Conservation (phyloP, 2,113 vertebrate genomes). For the Hippocampus comes region DNA sequence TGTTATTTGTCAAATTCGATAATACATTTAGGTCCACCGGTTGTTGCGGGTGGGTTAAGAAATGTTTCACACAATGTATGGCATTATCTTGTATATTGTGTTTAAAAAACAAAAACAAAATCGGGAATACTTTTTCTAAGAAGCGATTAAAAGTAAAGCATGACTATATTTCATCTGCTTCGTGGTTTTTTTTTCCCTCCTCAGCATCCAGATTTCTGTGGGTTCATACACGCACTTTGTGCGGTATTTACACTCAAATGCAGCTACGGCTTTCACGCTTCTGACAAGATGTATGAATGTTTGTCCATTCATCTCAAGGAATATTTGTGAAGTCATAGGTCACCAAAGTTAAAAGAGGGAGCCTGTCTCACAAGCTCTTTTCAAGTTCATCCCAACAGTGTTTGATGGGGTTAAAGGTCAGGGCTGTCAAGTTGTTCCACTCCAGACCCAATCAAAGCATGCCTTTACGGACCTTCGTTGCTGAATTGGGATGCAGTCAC, state of each 20-base stretch:
- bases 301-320: neutral
- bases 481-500: too few species aligned
- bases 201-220: neutral
- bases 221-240: neutral
- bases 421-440: neutral
- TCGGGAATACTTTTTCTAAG: constrained; percentile 97
- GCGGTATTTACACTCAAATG: neutral
- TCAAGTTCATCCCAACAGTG: neutral
- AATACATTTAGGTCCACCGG: constrained; percentile 76
- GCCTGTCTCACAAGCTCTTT: neutral
- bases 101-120: constrained; percentile 80
- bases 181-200: constrained; percentile 9
- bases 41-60: constrained; percentile 86
- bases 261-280: neutral
- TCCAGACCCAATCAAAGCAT: neutral
- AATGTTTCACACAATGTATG: constrained; percentile 95
- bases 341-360: neutral
- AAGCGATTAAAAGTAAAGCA: constrained; percentile 97
- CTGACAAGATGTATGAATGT: neutral
- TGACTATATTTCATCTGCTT: constrained; percentile 71
- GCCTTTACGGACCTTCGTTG: neutral
- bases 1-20: constrained; percentile 65
- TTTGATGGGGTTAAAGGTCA: neutral
- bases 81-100: constrained; percentile 98
- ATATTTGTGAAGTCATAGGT: neutral